Evolutionary conservation across 2,797 vertebrate genomes (phyloP), one percentile per base, ranked within the genome.

Genomic region (Protosalanx chinensis): DNA sequence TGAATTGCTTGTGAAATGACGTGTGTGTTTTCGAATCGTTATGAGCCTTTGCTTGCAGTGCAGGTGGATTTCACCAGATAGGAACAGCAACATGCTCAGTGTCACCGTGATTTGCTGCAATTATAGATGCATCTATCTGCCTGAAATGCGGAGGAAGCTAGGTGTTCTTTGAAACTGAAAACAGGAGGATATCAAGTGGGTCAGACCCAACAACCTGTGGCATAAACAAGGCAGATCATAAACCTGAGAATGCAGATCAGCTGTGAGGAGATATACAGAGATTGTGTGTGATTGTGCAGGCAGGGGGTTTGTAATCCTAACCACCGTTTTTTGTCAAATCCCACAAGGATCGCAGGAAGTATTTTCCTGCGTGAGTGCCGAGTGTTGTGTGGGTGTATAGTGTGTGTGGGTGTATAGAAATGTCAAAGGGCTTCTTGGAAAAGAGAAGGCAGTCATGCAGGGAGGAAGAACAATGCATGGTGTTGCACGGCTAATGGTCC

Each of bases 161-260:
- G 62, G 59, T 75, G 78, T 83, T 72, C 74, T 83, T 79, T 83
- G 83, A 86, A 79, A 87, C 79, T 71, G 56, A 83, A 78, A 81
- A 79, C 82, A 84, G 72, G 79, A 87, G 85, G 75, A 76, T 71
- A 88, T 82, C 82, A 90, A 88, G 79, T 86, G 86, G 86, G 82
- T 86, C 87, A 88, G 73, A 82, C 76, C 74, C 71, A 16, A n/a
- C 67, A 77, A 84, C 77, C 67, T 41, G 66, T 84, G 76, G 84
- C 79, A 82, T 76, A 86, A 84, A 88, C 83, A 84, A 84, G 75
- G 82, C 73, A 74, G 77, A 82, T 75, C 79, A 85, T 83, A 80
- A 86, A 87, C 80, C 84, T 79, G 76, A 78, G 64, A 77, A 83
- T 83, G 84, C 77, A 90, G 87, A 89, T 87, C 75, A 73, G 62